A percentile compares a stretch with the other conserved stretches of the same genome.
Evolutionary conservation across 2,113 vertebrate genomes (phyloP).

Genomic region (Indri indri): DNA sequence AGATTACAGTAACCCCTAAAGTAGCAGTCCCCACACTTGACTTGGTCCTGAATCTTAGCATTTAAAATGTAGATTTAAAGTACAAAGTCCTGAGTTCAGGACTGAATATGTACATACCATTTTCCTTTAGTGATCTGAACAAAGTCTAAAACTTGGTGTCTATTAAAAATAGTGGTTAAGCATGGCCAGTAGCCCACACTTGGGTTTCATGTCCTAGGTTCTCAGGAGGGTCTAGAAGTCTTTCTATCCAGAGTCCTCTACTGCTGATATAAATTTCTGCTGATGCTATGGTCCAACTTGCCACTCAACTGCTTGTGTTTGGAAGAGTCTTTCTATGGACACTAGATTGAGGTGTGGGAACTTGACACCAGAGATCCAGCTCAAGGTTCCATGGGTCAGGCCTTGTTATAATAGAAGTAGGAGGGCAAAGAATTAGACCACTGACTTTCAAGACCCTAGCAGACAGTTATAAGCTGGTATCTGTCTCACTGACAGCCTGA

Average conservation of each 20-base stretch:
- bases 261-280: neutral
- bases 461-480: neutral
- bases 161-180: neutral
- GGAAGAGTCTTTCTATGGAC: neutral
- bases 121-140: neutral
- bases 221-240: neutral
- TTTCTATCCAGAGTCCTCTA: neutral
- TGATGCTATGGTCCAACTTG: neutral
- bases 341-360: rapidly evolving
- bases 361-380: neutral
- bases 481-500: too few species aligned
- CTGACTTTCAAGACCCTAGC: neutral
- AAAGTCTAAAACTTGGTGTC: neutral
- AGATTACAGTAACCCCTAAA: neutral
- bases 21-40: neutral
- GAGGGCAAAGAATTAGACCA: neutral
- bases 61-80: neutral
- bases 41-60: neutral
- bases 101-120: too few species aligned
- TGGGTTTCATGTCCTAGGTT: neutral
- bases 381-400: neutral
- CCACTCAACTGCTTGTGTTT: neutral
- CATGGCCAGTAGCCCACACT: neutral
- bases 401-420: neutral
- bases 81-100: neutral